Evolutionary conservation across 1,140 invertebrate genomes (phyloP), one percentile per base, ranked within the genome.

Genomic region (Drosophila bocki): DNA sequence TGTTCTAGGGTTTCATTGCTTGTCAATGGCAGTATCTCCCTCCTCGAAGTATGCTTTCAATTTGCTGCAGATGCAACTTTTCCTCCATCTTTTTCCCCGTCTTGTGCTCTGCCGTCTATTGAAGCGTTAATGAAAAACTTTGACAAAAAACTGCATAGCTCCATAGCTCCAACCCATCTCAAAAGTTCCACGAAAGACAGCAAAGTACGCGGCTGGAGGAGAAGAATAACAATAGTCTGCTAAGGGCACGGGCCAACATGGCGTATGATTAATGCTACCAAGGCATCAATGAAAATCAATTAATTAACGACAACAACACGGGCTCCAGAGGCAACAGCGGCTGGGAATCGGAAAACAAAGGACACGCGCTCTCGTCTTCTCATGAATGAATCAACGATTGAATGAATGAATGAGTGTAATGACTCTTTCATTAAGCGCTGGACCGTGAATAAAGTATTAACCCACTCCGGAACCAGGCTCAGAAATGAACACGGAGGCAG

Each of bases 401-500:
- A 78, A 75, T 76, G 80, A 90, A 57, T 87, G 80, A 87, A 80
- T 90, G 85, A 85, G 81, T 90, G 85, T 87, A 84, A 81, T 88
- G 85, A 90, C 80, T 88, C 81, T 90, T 80, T 90, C 78, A 84
- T 88, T 80, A 84, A 68, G 77, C 78, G 77, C 69, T 84, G 62
- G 70, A 84, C 72, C 80, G 74, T 88, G 78, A 88, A 88, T 90
- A 88, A 78, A 90, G 69, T 86, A 84, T 90, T 88, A 81, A 84
- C 74, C 72, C 57, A 57, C 29, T 47, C 9, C 47, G 47, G 37
- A 51, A 39, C 33, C 35, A 17, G 56, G 32, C 42, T 50, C 56
- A 44, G 17, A 53, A 48, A 39, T 26, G 53, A 39, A 39, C 53
- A 39, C 48, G 15, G 11, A 8, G 37, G 15, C 29, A 22, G 57